A percentile compares a stretch with the other conserved stretches of the same genome.
phyloP scores from a whole-genome alignment of 2,113 vertebrate species.

The Taurulus bubalis region DNA sequence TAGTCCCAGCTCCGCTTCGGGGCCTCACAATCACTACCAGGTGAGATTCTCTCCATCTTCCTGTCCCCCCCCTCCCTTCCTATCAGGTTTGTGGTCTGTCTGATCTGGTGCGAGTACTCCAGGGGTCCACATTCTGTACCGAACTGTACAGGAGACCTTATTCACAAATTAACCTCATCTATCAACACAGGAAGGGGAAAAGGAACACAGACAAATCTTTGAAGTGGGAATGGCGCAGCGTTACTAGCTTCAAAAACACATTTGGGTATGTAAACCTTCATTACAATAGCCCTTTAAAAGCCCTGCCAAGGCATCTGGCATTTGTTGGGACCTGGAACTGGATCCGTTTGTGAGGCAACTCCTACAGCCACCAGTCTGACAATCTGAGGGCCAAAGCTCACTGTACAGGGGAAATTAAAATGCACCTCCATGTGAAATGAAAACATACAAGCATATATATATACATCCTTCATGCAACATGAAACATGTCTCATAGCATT shows the following conservation, averaged over 20 bases:
- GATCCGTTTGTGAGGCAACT: constrained; percentile 55
- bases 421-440: constrained; percentile 31
- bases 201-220: constrained; percentile 37
- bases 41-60: constrained; percentile 31
- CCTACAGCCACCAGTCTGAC: constrained; percentile 30
- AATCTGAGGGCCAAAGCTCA: constrained; percentile 22
- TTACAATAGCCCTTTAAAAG: constrained; percentile 57
- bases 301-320: constrained; percentile 59
- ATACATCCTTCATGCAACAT: constrained; percentile 60
- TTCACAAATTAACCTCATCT: constrained; percentile 52
- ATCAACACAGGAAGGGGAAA: constrained; percentile 50
- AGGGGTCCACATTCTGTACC: constrained; percentile 19
- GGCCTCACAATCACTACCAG: constrained; percentile 62
- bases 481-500: constrained; percentile 53
- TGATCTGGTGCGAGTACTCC: constrained; percentile 43
- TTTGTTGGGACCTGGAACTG: constrained; percentile 55
- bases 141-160: constrained; percentile 42
- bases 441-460: constrained; percentile 41
- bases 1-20: constrained; percentile 22
- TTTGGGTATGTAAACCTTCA: constrained; percentile 49
- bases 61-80: background rate
- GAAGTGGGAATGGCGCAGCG: constrained; percentile 56
- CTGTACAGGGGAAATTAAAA: constrained; percentile 43
- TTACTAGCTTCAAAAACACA: constrained; percentile 56
- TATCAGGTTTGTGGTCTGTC: constrained; percentile 44